Evolutionary conservation across 2,797 vertebrate genomes (phyloP).

Genomic region (Rhinogobio ventralis): DNA sequence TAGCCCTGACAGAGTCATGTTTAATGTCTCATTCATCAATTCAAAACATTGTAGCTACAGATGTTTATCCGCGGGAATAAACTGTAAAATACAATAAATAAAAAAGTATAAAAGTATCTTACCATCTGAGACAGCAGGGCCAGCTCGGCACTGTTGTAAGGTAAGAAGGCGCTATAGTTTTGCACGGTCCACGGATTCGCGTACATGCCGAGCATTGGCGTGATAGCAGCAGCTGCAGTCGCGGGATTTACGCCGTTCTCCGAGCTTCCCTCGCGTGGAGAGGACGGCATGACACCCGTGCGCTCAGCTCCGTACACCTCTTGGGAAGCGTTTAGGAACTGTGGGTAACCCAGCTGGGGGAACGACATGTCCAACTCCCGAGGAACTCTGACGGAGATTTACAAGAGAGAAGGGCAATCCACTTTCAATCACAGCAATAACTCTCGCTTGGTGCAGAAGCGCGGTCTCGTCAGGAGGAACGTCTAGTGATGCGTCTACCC

Average conservation of each 20-base stretch:
- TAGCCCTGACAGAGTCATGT: neutral
- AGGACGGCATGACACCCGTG: constrained; percentile 83
- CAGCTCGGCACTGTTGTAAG: constrained; percentile 93
- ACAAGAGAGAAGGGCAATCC: constrained; percentile 64
- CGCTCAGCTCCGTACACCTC: constrained; percentile 90
- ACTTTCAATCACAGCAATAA: constrained; percentile 70
- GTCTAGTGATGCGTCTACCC: constrained; percentile 90
- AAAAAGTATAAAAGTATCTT: constrained; percentile 66
- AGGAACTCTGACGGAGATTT: constrained; percentile 62
- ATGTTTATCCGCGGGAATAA: neutral
- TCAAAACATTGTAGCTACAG: neutral
- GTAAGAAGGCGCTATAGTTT: constrained; percentile 94
- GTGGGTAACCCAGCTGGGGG: constrained; percentile 94
- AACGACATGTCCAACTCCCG: constrained; percentile 89
- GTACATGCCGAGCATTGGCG: constrained; percentile 95
- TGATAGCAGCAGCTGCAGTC: constrained; percentile 85
- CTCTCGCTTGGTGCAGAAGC: constrained; percentile 74
- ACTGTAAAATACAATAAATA: neutral
- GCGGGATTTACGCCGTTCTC: constrained; percentile 84
- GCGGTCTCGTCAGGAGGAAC: constrained; percentile 90
- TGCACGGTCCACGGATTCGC: constrained; percentile 90
- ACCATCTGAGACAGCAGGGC: constrained; percentile 96
- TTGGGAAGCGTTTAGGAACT: constrained; percentile 89
- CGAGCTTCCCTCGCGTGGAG: constrained; percentile 83
- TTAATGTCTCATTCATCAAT: neutral